Base-by-base conservation (phyloP, 2,797 vertebrate species). In the Potorous gilbertii region DNA sequence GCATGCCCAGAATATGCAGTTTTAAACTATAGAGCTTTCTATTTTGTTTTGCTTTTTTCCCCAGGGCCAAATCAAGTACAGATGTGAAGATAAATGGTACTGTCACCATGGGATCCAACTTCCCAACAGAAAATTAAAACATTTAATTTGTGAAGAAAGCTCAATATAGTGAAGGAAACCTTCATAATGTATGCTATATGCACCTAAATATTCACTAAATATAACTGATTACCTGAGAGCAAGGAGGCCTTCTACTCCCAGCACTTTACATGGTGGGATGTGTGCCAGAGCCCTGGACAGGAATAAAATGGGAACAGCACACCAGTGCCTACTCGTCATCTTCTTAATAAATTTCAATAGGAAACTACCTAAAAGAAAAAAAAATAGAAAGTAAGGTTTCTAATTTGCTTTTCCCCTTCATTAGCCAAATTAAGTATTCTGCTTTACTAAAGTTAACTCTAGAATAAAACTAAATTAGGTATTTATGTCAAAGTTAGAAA, bases 301-400 rank as follows among this genome's bases (percentile, higher is more conserved):
- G 98, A 99, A 99, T 93, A 99, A 98, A 97, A 99, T 97, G 29
- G 99, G 99, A n/a, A 99, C 98, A 0, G 99, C 99, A 96, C 99
- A 99, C 99, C 99, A 99, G 81, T 99, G 99, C 93, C 99, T 99
- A 34, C 98, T 99, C 34, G 98, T 98, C 98, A 99, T 98, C 98
- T 98, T 99, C 98, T 99, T 99, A 96, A 99, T 99, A 98, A 99
- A 98, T 97, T 99, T 99, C 96, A 99, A 98, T 95, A 99, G 98
- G 93, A 99, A 99, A 59, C 56, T 93, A 29, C 99, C 99, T 99
- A 93, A 74, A 98, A 97, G 97, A 34, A 92, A 96, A 95, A 95
- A 66, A 96, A 55, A 0, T 29, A 81, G 18, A 9, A 81, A 81
- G 24, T 81, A 81, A 46, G 1, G 29, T 81, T 81, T 40, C 18